phyloP scores from a whole-genome alignment of 2,797 vertebrate genomes.

The Xiphorhynchus erythropygius region DNA sequence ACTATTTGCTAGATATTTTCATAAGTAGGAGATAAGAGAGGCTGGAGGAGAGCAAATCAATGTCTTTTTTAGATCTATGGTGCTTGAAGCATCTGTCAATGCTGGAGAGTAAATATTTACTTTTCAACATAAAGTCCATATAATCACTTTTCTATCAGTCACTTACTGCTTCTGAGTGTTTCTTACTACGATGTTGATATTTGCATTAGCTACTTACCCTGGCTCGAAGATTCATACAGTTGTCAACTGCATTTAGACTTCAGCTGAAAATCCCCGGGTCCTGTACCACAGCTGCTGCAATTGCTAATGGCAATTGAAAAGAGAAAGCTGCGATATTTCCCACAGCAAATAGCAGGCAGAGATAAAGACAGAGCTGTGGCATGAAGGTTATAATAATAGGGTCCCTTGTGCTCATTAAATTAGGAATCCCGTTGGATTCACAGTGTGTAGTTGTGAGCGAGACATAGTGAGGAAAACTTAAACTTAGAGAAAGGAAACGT shows the following conservation, averaged over 20 bases:
- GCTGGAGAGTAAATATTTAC: slow-evolving; percentile 73
- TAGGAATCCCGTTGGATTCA: neutral
- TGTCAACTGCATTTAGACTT: slow-evolving; percentile 43
- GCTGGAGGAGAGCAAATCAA: slow-evolving; percentile 53
- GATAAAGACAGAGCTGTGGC: neutral
- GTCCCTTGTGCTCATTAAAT: neutral
- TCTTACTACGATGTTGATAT: slow-evolving; percentile 46
- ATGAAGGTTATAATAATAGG: neutral
- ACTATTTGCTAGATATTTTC: slow-evolving; percentile 31
- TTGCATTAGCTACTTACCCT: slow-evolving; percentile 58
- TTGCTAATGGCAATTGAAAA: neutral
- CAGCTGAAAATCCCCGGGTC: neutral
- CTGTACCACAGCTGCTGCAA: neutral
- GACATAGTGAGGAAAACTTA: neutral
- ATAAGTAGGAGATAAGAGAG: slow-evolving; percentile 59
- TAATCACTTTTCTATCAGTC: slow-evolving; percentile 71
- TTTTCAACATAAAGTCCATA: slow-evolving; percentile 67
- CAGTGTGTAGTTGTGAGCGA: neutral
- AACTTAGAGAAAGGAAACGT: neutral
- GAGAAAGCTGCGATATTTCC: slow-evolving; percentile 32
- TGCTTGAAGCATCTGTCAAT: slow-evolving; percentile 69
- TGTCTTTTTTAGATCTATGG: slow-evolving; percentile 57
- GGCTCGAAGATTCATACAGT: slow-evolving; percentile 54
- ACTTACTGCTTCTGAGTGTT: slow-evolving; percentile 61
- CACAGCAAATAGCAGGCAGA: slow-evolving; percentile 4